Conservation (phyloP, 2,888 invertebrate species). For the Eupithecia subumbrata region DNA sequence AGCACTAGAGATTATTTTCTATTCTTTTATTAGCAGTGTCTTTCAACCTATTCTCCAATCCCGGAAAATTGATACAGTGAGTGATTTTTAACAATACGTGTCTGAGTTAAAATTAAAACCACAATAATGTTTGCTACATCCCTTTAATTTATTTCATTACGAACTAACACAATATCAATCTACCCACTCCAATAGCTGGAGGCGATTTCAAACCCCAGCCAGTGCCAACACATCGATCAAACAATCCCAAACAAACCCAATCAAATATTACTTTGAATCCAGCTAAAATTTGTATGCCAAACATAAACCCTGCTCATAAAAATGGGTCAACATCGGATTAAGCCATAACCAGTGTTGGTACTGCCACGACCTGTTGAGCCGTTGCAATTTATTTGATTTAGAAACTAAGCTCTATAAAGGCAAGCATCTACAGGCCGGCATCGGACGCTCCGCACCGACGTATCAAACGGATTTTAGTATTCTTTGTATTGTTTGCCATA, state of each 20-base stretch:
- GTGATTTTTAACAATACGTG: too few species aligned
- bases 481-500: too few species aligned
- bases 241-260: neutral
- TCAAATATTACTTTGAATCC: conserved; percentile 1
- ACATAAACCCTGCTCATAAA: conserved; percentile 21
- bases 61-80: too few species aligned
- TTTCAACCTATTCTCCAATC: too few species aligned
- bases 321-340: conserved; percentile 32
- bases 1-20: too few species aligned
- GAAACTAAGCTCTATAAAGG: conserved; percentile 49
- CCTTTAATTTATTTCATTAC: neutral
- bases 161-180: neutral
- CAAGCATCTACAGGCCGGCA: too few species aligned
- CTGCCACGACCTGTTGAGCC: conserved; percentile 31
- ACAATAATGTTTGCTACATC: neutral
- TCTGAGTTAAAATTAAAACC: neutral
- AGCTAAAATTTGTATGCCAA: neutral
- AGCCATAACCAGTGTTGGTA: conserved; percentile 26
- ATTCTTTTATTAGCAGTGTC: too few species aligned
- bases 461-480: too few species aligned
- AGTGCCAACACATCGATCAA: neutral
- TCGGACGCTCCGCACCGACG: too few species aligned
- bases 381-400: conserved; percentile 57
- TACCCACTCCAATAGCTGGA: neutral
- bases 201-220: neutral